Evolutionary conservation across 2,888 invertebrate species (phyloP), one percentile per base, ranked within the genome.

Genomic region (Trachelus tabidus): DNA sequence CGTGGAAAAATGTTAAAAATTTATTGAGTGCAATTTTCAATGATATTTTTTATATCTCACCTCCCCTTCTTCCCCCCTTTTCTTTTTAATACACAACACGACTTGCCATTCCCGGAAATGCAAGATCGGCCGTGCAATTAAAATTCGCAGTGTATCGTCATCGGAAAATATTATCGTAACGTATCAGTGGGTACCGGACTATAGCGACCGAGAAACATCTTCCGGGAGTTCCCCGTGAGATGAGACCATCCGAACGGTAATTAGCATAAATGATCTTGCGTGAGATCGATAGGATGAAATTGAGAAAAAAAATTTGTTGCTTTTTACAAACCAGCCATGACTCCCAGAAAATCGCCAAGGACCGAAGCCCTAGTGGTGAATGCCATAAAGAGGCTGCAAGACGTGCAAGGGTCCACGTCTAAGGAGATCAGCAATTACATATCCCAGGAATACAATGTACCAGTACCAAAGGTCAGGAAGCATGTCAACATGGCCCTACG

Each of bases 341-440:
- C 77, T 73, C 40, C 79, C 3, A 85, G 73, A 35, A 89, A 84
- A 30, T 37, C 82, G 0, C 86, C 86, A n/a, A 90, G 87, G 80
- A 87, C 91, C 80, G 89, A 89, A 40, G 84, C 87, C 11, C 80
- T 91, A 69, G 89, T 91, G 6, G 87, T 90, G 0, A 86, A 87
- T 40, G 91, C 91, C 4, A 90, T 91, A 73, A 85, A 87, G 0
- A 84, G 85, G 69, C 83, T 91, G 9, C 91, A 88, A 76, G 87
- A 88, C 37, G 76, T 85, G 4, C 87, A 89, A 75, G 91, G 91
- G 33, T 90, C 90, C 23, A 89, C 90, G 4, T 81, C 87, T 1
- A 84, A 83, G 3, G 90, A 91, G 80, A 91, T 91, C 77, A 88
- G 87, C 74, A 89, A 87, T 73, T 91, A 88, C 77, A 88, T 91